Base-by-base conservation (phyloP, 1,140 invertebrate genomes). In the Leptopilina boulardi region DNA sequence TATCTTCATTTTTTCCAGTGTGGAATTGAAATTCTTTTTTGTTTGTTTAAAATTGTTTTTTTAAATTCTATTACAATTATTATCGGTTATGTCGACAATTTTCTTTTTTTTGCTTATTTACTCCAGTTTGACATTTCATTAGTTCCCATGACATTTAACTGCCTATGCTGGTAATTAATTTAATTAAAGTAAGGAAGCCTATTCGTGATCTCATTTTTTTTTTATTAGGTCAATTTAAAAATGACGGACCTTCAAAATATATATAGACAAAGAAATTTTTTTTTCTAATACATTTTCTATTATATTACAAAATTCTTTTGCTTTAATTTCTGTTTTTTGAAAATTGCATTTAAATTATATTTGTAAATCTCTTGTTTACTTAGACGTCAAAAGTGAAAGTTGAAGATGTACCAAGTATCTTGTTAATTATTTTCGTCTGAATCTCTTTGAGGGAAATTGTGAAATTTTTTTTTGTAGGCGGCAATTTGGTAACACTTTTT, bases 91-190 rank as follows among this genome's bases (percentile, higher is more conserved):
- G 21, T 19, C 10, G 51, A n/a, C 23, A 30, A 66, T 2, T 30
- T n/a, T 19, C 19, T 19, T 54, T 21, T 59, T 59, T 23, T 59
- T 59, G 2, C n/a, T n/a, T 47, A 1, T 47, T 18, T 51, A 51
- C 54, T 66, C 59, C 6, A 66, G 56, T 26, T 66, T 66, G 59
- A 66, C 56, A 66, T 66, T 66, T 66, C 15, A 66, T 66, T 30
- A 23, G 23, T 30, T 66, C 59, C 59, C 26, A 34, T 66, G 59
- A 66, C 59, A 66, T 66, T 66, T 66, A 30, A 30, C 59, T 30
- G 26, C 23, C 59, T 30, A 30, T 11, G 10, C 2, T 15, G 23
- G 11, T 30, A 30, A 30, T 66, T 66, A 30, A 66, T 66, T 30
- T 30, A 8, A n/a, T 66, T n/a, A 66, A n/a, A 30, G 26, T n/a